phyloP scores from a whole-genome alignment of 2,113 vertebrate genomes.

The Turnix velox region DNA sequence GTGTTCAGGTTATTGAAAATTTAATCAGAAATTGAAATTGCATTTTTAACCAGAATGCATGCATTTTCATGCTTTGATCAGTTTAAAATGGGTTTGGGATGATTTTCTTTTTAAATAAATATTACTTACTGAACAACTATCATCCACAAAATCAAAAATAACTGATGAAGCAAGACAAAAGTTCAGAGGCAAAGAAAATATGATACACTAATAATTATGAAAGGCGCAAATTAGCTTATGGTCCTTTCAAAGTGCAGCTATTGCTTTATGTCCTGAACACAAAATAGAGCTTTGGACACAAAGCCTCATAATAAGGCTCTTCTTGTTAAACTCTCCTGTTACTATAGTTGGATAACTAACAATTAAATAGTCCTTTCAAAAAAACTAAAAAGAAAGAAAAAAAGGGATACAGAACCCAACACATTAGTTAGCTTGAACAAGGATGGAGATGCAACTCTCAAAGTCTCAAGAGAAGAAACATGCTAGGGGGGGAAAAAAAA shows the following conservation, averaged over 20 bases:
- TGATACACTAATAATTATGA: not conserved
- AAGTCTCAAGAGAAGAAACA: not conserved
- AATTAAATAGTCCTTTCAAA: not conserved
- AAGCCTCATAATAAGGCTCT: not conserved
- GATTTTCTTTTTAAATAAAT: not conserved
- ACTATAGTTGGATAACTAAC: not conserved
- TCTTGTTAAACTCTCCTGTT: not conserved
- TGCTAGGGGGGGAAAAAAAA: not conserved
- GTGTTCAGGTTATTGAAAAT: not conserved
- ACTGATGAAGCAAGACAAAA: not conserved
- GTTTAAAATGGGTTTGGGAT: not conserved
- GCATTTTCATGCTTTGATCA: not conserved
- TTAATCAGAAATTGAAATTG: not conserved
- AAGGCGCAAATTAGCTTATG: not conserved
- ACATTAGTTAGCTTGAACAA: not conserved
- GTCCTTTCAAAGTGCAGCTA: not conserved
- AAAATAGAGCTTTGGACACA: not conserved
- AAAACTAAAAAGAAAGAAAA: too few species aligned
- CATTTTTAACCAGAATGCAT: not conserved
- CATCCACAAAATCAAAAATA: not conserved
- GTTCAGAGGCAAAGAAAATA: not conserved
- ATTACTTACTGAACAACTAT: not conserved
- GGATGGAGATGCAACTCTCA: not conserved
- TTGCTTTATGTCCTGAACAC: not conserved
- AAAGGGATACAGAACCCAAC: not conserved